Evolutionary conservation across 2,797 vertebrate genomes (phyloP).

Genomic region (Poeciliopsis gracilis): DNA sequence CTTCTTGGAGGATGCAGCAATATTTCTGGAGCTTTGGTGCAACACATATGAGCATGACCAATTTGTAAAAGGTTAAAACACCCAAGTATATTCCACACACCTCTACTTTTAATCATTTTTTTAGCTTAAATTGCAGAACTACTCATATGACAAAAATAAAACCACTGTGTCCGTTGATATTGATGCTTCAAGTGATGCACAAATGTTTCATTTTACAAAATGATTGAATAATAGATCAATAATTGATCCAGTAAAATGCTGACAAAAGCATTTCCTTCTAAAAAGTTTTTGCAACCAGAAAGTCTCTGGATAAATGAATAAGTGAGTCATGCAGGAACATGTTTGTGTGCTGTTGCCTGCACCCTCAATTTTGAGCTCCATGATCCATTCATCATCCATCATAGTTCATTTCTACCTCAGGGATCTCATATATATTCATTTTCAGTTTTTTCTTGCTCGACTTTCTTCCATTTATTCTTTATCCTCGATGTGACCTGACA

Average conservation of each 20-base stretch:
- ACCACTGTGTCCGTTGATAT: not conserved
- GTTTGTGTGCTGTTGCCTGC: conserved; percentile 29
- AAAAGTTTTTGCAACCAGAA: not conserved
- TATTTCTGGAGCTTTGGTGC: not conserved
- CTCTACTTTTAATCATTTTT: conserved; percentile 3
- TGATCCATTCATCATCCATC: conserved; percentile 33
- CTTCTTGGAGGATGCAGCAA: not conserved
- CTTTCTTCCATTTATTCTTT: conserved; percentile 27
- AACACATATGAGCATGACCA: not conserved
- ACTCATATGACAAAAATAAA: not conserved
- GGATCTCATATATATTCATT: conserved; percentile 39
- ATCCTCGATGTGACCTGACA: not conserved
- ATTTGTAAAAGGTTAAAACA: not conserved
- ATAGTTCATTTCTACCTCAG: conserved; percentile 25
- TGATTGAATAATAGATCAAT: not conserved
- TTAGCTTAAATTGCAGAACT: conserved; percentile 10
- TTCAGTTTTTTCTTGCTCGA: conserved; percentile 21
- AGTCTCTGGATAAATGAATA: conserved; percentile 23
- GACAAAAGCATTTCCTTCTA: not conserved
- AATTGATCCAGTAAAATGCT: not conserved
- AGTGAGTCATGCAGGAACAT: conserved; percentile 2
- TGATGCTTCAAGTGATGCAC: not conserved
- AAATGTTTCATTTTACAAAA: conserved; percentile 4
- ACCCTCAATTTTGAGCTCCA: conserved; percentile 41
- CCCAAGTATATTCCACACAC: not conserved